Conservation (phyloP, 2,888 invertebrate genomes). For the Opisthograptis luteolata region DNA sequence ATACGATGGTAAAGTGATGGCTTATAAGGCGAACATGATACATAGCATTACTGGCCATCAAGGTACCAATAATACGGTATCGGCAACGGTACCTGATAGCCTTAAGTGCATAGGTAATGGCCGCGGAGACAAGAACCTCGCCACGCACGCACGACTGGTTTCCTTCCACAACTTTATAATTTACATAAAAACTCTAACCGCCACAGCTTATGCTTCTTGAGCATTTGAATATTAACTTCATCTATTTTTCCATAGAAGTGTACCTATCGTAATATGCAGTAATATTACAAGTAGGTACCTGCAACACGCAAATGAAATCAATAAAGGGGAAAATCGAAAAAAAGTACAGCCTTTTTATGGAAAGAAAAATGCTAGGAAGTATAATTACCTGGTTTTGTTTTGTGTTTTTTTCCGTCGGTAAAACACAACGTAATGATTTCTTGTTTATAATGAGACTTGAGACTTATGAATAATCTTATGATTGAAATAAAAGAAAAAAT, state of each 20-base stretch:
- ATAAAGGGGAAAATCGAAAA: constrained; percentile 13
- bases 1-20: neutral
- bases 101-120: constrained; percentile 17
- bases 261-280: constrained; percentile 5
- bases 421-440: too few relatives aligned
- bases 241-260: neutral
- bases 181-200: constrained; percentile 25
- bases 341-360: neutral
- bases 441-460: too few relatives aligned
- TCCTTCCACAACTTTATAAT: constrained; percentile 18
- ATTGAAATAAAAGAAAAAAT: too few relatives aligned
- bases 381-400: too few relatives aligned
- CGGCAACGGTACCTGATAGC: constrained; percentile 41
- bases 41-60: constrained; percentile 38
- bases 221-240: constrained; percentile 32
- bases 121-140: constrained; percentile 27
- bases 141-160: constrained; percentile 27
- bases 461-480: too few relatives aligned
- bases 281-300: constrained; percentile 2
- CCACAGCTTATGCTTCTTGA: constrained; percentile 18
- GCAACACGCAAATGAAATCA: constrained; percentile 22
- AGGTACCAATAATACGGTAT: constrained; percentile 43
- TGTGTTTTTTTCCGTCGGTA: too few relatives aligned
- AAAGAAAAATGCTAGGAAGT: neutral
- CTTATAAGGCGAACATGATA: constrained; percentile 27